Percentiles rank a stretch among this genome's conserved stretches.
Evolutionary conservation across 2,797 vertebrate genomes (phyloP).

Genomic region (Sorex maritimensis): DNA sequence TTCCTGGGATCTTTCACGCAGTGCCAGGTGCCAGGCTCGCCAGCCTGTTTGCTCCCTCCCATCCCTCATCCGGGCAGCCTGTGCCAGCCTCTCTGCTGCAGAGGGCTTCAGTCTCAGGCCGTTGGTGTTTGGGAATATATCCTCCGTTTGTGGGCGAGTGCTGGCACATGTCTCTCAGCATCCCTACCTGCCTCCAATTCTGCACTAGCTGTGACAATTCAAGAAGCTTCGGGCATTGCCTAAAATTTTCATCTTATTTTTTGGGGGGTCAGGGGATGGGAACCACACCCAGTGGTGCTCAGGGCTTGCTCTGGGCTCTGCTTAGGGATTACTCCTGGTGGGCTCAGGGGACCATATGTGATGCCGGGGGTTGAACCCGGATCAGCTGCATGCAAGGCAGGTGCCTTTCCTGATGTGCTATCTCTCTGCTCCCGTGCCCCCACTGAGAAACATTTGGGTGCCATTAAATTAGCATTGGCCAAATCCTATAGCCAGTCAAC

Average conservation of each 20-base stretch:
- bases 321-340: too few relatives aligned
- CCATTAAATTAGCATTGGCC: background rate
- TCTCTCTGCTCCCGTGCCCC: background rate
- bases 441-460: background rate
- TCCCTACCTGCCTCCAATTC: background rate
- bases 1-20: background rate
- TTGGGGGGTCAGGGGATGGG: too few relatives aligned
- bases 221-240: background rate
- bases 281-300: too few relatives aligned
- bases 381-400: too few relatives aligned
- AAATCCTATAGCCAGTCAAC: background rate
- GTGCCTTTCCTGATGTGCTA: background rate
- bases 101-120: background rate
- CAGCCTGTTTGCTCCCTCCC: background rate
- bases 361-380: too few relatives aligned
- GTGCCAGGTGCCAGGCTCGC: background rate
- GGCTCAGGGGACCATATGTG: too few relatives aligned
- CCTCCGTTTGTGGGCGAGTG: background rate
- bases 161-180: background rate
- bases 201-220: background rate
- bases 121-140: background rate
- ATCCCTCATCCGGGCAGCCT: too few relatives aligned
- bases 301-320: too few relatives aligned
- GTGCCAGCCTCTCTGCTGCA: too few relatives aligned
- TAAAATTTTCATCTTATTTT: too few relatives aligned